Base-by-base conservation (phyloP, 1,140 invertebrate species). In the Trichonephila inaurata region DNA sequence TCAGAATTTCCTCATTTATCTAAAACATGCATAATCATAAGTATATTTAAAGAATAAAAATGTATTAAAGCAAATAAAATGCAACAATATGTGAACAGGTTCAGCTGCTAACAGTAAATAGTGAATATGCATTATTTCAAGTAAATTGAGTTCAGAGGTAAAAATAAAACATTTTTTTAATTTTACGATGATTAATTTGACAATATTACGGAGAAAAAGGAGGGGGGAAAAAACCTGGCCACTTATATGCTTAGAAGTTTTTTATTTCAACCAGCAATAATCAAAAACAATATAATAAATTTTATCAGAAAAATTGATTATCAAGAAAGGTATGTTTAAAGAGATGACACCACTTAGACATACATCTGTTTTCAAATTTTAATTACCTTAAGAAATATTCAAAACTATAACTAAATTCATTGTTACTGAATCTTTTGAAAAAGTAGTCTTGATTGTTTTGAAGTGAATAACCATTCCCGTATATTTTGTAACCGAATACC, bases 271-370 rank as follows among this genome's bases (percentile, higher is more conserved):
- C 2, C 51, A 12, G 10, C 51, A 10, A 7, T 51, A 51, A 12
- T 7, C 10, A 51, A 10, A 51, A 51, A 51, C 10, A 10, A 51
- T 10, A 1, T 40, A 77, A 40, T 40, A 40, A 77, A 4, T 77
- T 77, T 77, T 77, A 77, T 77, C 72, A 77, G 28, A 18, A 40
- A 77, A 77, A 77, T 77, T 77, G 72, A 40, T 77, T 77, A 77
- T 77, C 72, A 40, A 33, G 28, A 40, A 66, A 77, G 28, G 72
- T 77, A 77, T 77, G 72, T 77, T 33, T 6, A 40, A 77, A 33
- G 33, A 4, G 24, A 77, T 77, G 28, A 77, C 72, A 40, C 28
- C 62, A 64, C 18, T 18, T 18, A 64, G 21, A 77, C 72, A 40
- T 69, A 69, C 24, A 69, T 24, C 1, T 28, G n/a, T 24, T 69